phyloP scores from a whole-genome alignment of 2,113 vertebrate genomes.

The Equus quagga region DNA sequence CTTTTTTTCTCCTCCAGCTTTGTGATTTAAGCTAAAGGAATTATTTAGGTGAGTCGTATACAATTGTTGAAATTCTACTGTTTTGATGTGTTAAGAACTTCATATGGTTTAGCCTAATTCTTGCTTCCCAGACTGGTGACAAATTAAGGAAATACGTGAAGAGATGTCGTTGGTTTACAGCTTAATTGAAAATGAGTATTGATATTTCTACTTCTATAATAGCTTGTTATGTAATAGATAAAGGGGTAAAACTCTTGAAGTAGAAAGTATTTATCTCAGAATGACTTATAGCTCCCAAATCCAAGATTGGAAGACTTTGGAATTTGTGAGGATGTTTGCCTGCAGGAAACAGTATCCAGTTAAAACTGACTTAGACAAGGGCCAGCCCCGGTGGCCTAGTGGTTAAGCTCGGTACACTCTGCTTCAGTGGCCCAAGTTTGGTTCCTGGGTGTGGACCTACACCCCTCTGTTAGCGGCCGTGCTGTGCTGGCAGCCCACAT shows the following conservation, averaged over 20 bases:
- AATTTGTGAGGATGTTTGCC: neutral
- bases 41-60: neutral
- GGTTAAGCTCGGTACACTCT: no score
- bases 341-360: neutral
- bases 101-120: neutral
- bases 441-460: no score
- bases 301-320: neutral
- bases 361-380: neutral
- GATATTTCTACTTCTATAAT: neutral
- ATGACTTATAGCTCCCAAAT: neutral
- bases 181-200: neutral
- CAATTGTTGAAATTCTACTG: neutral
- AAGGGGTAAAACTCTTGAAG: neutral
- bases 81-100: slow-evolving; percentile 2
- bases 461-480: no score
- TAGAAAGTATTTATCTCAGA: neutral
- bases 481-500: no score
- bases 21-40: neutral
- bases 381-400: no score
- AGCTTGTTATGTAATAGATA: neutral
- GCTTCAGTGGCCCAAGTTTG: no score
- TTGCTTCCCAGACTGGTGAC: neutral
- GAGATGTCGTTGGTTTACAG: neutral
- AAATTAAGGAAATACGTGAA: neutral
- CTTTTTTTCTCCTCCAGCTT: neutral